These are phyloP conservation scores for Neodontobutis hainanensis DNA, from an alignment of 2,113 vertebrate genomes.

Conservation along the genomic window DNA sequence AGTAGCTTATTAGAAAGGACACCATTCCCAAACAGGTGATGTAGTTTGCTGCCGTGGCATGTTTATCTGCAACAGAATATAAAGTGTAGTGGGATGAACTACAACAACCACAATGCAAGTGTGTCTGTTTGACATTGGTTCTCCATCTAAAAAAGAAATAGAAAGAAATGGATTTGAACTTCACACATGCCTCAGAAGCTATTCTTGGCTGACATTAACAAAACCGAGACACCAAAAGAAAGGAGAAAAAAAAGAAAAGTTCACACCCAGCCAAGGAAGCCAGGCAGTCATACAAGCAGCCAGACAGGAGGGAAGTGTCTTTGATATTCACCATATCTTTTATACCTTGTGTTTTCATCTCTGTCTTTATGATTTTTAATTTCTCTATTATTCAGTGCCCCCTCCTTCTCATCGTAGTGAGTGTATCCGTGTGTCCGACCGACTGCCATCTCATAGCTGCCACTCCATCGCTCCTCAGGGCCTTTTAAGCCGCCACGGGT, in stretches of 20 bases:
- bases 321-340: slow-evolving; percentile 54
- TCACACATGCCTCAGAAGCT: slow-evolving; percentile 71
- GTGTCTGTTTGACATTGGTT: slow-evolving; percentile 64
- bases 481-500: slow-evolving; percentile 74
- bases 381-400: slow-evolving; percentile 20
- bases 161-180: slow-evolving; percentile 61
- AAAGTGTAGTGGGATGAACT: slow-evolving; percentile 26
- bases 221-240: slow-evolving; percentile 58
- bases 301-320: slow-evolving; percentile 31
- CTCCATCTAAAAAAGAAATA: slow-evolving; percentile 38
- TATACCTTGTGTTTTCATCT: slow-evolving; percentile 4
- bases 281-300: slow-evolving; percentile 26
- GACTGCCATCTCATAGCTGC: slow-evolving; percentile 63
- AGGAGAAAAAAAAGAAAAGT: slow-evolving; percentile 43
- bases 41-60: slow-evolving; percentile 23
- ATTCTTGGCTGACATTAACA: slow-evolving; percentile 73
- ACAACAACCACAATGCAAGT: slow-evolving; percentile 39
- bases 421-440: slow-evolving; percentile 48
- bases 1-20: slow-evolving; percentile 23
- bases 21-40: slow-evolving; percentile 30
- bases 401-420: slow-evolving; percentile 22
- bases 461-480: slow-evolving; percentile 66
- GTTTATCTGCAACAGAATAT: slow-evolving; percentile 27
- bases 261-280: slow-evolving; percentile 42
- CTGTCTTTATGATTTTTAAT: slow-evolving; percentile 2